Base-by-base conservation (phyloP, 2,113 vertebrate species). In the Thinocorus orbignyianus region DNA sequence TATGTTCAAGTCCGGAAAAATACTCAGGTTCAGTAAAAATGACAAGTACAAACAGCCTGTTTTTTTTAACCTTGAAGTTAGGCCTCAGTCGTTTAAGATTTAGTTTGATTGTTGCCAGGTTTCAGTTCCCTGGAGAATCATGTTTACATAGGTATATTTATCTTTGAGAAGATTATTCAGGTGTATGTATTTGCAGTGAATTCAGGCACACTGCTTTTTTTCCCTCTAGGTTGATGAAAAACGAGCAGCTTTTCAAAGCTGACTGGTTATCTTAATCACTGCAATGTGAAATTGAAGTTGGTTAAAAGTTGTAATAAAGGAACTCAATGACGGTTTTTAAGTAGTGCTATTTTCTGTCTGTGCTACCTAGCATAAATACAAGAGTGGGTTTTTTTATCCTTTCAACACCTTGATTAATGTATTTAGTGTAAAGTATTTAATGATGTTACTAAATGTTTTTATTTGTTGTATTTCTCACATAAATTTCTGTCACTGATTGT, bases 181-280 rank as follows among this genome's bases (percentile, higher is more conserved):
- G 54, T 92, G 37, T 61, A 35, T 84, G 37, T 68, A 13, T 89
- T 92, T 94, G 65, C 51, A 76, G 35, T 64, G 81, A 66, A 79
- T 74, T 84, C 77, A 86, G 41, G 37, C 71, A 64, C 16, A 10
- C 22, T 39, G 17, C 22, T 37, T 66, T 30, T 51, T 51, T 9
- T 39, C 7, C 5, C 13, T 76, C 30, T 76, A 16, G 31, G 5
- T 25, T 87, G 86, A 52, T 92, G 73, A 92, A 91, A 92, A 95
- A 88, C 2, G 10, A 83, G 60, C 51, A 71, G 17, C 31, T 71
- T 92, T 86, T 81, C 33, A 87, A 85, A 95, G 52, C 39, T 91
- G 79, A 41, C 71, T 90, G 62, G 49, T 90, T 90, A 42, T 86
- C 46, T 95, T 96, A 78, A 92, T 94, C 52, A 72, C 52, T 81